Base-by-base conservation (phyloP, 2,113 vertebrate species). In the Perca flavescens region DNA sequence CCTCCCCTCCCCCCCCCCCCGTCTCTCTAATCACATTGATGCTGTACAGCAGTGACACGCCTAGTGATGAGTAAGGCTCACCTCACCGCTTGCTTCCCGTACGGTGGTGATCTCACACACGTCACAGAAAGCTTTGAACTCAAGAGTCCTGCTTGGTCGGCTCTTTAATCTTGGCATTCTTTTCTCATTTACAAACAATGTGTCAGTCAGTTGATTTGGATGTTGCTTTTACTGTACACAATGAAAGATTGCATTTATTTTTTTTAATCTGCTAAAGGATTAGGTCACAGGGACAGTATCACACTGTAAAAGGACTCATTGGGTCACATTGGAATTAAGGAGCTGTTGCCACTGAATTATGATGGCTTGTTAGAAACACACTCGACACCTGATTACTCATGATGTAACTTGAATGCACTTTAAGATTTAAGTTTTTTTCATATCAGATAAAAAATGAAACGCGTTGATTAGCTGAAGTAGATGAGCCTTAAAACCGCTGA, bases 31-130 rank as follows among this genome's bases (percentile, higher is more conserved):
- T 92, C 88, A 92, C 80, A 88, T 77, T 86, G 86, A 86, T 86
- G 86, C 87, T 89, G 84, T 85, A 53, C 70, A 83, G 78, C 74
- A 52, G 84, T 81, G 89, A 88, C 92, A 92, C 93, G 84, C 91
- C 93, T 87, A 79, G 83, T 83, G 87, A 92, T 91, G 92, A 92
- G 67, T 80, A 91, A 90, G 82, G 36, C 81, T 86, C 88, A 88
- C 90, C 88, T 89, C 91, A 93, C 58, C 13, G 74, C 84, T 77
- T 16, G 53, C 68, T 92, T 90, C 85, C 89, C 64, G 75, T 73
- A 86, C 6, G 83, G 50, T 19, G 79, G 58, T 91, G 90, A 91
- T 83, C 74, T 90, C 90, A 91, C 82, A 46, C 63, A 1, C 56
- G 47, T 75, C 82, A 77, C 70, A 15, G 17, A 67, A 47, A 54